Evolutionary conservation across 2,113 vertebrate genomes (phyloP).

Genomic region (Percina caprodes): DNA sequence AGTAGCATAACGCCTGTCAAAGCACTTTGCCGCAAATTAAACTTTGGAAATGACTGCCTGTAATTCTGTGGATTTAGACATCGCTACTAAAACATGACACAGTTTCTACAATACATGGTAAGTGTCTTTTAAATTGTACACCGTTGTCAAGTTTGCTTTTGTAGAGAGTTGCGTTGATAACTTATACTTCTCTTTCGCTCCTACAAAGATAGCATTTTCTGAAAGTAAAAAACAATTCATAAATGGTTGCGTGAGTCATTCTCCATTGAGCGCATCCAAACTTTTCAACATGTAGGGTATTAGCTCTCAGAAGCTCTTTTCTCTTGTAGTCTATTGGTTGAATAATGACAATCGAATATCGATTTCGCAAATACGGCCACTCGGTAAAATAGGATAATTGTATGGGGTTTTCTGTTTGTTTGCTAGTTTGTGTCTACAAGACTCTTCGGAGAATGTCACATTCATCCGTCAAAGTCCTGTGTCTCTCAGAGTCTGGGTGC

Average conservation of each 20-base stretch:
- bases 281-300: background rate
- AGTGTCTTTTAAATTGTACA: background rate
- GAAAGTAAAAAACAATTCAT: no score
- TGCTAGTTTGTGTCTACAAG: background rate
- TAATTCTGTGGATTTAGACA: background rate
- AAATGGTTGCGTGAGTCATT: background rate
- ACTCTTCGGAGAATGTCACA: conserved; percentile 22
- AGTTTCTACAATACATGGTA: background rate
- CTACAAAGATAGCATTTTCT: background rate
- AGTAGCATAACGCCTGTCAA: background rate
- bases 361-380: no score
- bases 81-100: background rate
- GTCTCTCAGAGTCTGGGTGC: conserved; percentile 3
- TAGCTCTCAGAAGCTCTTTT: background rate
- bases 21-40: accelerated
- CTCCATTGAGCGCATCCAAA: no score
- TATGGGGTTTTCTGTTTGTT: no score
- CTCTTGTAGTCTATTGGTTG: background rate
- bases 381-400: no score
- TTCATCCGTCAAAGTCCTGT: background rate
- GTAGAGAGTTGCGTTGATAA: background rate
- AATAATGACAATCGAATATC: no score
- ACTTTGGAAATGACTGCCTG: background rate
- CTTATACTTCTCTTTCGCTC: background rate
- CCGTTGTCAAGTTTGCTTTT: background rate